phyloP scores from a whole-genome alignment of 2,888 invertebrate species.

The Myopa tessellatipennis region DNA sequence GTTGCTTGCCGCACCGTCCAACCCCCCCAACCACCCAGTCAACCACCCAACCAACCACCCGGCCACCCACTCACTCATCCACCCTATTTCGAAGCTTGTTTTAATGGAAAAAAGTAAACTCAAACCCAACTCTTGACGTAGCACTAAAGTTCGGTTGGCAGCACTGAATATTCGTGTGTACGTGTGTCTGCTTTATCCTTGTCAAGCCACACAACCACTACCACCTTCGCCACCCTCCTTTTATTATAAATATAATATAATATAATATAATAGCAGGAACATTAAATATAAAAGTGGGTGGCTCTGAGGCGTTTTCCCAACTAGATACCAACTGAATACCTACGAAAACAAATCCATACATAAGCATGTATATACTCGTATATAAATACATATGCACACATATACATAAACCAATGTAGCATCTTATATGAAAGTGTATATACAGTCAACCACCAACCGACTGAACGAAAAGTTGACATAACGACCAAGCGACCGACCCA shows the following conservation, averaged over 20 bases:
- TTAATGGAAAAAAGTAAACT: not conserved
- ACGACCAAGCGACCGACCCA: not conserved
- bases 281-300: slow-evolving; percentile 47
- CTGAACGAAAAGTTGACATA: not conserved
- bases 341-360: slow-evolving; percentile 13
- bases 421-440: not conserved
- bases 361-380: slow-evolving; percentile 20
- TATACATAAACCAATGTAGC: not conserved
- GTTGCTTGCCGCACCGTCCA: not conserved
- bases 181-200: not conserved
- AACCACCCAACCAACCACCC: not conserved
- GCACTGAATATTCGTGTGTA: not conserved
- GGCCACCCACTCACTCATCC: not conserved
- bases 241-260: slow-evolving; percentile 63
- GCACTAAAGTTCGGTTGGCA: not conserved
- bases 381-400: slow-evolving; percentile 32
- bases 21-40: not conserved
- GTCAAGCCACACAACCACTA: not conserved
- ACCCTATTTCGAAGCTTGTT: no score
- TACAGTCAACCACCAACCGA: not conserved
- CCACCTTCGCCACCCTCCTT: slow-evolving; percentile 55
- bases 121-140: not conserved
- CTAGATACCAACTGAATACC: not conserved
- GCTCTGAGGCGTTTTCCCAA: slow-evolving; percentile 40
- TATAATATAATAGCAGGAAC: slow-evolving; percentile 60